These are phyloP conservation scores for Troides oblongomaculatus DNA, from an alignment of 2,888 invertebrate species.

Conservation along the genomic window DNA sequence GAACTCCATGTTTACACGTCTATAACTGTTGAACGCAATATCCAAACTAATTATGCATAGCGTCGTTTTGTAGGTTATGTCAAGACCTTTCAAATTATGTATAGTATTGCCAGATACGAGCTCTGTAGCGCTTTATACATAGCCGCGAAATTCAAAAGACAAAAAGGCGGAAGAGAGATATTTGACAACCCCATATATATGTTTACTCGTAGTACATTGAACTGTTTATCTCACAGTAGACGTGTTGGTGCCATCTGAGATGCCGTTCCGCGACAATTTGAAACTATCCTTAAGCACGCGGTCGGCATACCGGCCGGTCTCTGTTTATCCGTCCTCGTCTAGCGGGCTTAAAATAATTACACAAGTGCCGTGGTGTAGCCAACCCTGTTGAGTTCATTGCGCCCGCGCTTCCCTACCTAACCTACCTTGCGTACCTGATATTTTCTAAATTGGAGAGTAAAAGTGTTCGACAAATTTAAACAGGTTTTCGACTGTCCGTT, in stretches of 20 bases:
- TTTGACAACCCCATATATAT: no score
- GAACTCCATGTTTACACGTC: no score
- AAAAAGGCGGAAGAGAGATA: no score
- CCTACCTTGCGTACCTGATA: constrained; percentile 46
- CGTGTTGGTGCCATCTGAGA: constrained; percentile 18
- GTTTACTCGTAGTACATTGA: constrained; percentile 4
- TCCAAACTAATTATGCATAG: no score
- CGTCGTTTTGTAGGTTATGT: no score
- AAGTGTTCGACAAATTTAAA: constrained; percentile 51
- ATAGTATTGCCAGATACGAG: no score
- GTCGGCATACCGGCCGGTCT: constrained; percentile 62
- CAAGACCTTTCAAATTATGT: no score
- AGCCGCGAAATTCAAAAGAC: no score
- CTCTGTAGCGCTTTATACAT: no score
- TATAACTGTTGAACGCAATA: no score
- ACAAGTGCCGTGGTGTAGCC: constrained; percentile 60
- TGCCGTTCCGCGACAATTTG: constrained; percentile 28
- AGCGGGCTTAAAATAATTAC: constrained; percentile 75
- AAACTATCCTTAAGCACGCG: constrained; percentile 47
- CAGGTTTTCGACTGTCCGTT: constrained; percentile 51
- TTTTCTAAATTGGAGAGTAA: constrained; percentile 45
- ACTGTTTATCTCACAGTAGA: constrained; percentile 18
- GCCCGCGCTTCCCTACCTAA: constrained; percentile 42
- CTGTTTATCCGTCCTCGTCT: constrained; percentile 64
- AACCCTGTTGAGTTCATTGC: constrained; percentile 60